phyloP scores from a whole-genome alignment of 2,113 vertebrate genomes.

The Pseudorectes ferrugineus region DNA sequence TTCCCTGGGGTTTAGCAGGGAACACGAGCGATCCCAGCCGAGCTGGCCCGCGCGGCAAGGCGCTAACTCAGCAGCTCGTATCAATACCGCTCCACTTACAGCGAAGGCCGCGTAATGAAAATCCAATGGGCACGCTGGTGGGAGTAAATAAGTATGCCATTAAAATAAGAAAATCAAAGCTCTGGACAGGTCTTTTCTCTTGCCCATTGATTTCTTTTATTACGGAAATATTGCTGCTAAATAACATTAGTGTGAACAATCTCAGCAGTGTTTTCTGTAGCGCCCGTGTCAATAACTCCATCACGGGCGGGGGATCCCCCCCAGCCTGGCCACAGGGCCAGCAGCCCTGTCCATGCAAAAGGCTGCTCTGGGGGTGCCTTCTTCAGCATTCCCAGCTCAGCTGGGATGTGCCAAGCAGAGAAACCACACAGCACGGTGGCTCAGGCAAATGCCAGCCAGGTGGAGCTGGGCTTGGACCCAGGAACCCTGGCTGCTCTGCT shows the following conservation, averaged over 20 bases:
- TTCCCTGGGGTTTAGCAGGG: background rate
- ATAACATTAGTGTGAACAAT: constrained; percentile 76
- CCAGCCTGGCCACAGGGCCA: accelerated
- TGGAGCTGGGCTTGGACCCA: background rate
- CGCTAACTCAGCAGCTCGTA: constrained; percentile 71
- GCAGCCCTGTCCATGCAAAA: background rate
- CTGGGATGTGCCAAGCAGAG: background rate
- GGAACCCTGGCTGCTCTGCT: background rate
- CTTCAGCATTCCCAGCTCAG: background rate
- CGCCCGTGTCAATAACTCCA: constrained; percentile 45
- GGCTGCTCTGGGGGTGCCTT: background rate
- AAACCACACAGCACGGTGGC: background rate
- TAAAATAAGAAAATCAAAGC: constrained; percentile 76
- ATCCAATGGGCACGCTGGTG: constrained; percentile 68
- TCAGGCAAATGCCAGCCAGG: accelerated
- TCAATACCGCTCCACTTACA: constrained; percentile 71
- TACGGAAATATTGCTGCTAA: constrained; percentile 77
- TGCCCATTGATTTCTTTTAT: constrained; percentile 73
- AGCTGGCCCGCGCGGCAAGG: background rate
- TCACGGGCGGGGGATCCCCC: background rate
- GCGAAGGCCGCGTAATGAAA: constrained; percentile 70
- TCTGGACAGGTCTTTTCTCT: constrained; percentile 72
- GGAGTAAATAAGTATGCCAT: constrained; percentile 76
- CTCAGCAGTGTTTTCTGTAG: constrained; percentile 68
- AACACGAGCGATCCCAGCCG: background rate